Conservation (phyloP, 2,888 invertebrate genomes). For the Marronus borbonicus region DNA sequence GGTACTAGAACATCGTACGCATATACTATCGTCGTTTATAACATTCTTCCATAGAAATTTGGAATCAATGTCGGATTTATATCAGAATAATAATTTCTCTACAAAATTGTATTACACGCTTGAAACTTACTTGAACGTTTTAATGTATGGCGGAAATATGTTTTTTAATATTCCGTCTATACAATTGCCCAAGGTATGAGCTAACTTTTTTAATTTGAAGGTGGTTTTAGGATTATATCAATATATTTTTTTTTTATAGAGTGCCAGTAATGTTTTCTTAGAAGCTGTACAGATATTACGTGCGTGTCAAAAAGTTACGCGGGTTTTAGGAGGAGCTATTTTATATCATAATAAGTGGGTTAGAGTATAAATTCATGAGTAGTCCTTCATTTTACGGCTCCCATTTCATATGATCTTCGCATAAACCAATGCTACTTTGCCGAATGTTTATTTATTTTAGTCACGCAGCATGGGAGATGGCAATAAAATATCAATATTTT, state of each 20-base stretch:
- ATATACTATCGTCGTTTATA: constrained; percentile 83
- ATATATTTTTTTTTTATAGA: constrained; percentile 72
- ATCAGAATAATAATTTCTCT: constrained; percentile 74
- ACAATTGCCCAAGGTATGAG: constrained; percentile 82
- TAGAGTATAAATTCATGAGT: no score
- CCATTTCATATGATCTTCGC: no score
- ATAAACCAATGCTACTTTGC: no score
- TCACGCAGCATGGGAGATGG: no score
- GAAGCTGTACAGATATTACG: constrained; percentile 91
- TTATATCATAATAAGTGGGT: constrained; percentile 90
- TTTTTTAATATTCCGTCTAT: constrained; percentile 88
- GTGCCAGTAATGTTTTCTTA: constrained; percentile 88
- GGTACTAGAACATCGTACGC: constrained; percentile 84
- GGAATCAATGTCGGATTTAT: constrained; percentile 75
- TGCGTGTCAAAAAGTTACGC: constrained; percentile 84
- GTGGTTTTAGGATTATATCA: constrained; percentile 1
- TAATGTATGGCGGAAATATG: constrained; percentile 87
- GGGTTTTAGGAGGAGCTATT: constrained; percentile 88
- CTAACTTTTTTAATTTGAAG: background rate
- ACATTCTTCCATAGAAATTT: constrained; percentile 90
- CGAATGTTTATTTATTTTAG: no score
- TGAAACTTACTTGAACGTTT: constrained; percentile 90
- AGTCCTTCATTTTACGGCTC: no score
- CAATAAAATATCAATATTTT: no score
- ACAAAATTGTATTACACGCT: constrained; percentile 89